A percentile compares a stretch with the other conserved stretches of the same genome.
phyloP scores from a whole-genome alignment of 2,113 vertebrate genomes.

The Platycercus adscitus region DNA sequence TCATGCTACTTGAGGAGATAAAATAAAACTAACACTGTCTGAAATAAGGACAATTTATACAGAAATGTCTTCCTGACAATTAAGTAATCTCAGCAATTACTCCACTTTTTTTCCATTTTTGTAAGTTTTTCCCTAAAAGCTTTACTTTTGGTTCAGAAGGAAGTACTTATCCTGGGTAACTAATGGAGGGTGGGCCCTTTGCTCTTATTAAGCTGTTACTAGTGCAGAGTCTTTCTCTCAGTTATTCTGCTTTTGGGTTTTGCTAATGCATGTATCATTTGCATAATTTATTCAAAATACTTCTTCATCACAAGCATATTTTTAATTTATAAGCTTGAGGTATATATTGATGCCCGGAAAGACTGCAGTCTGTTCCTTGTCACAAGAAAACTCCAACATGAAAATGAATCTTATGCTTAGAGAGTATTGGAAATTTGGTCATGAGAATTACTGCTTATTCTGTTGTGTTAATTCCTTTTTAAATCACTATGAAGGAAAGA shows the following conservation, averaged over 20 bases:
- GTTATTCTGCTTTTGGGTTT: background rate
- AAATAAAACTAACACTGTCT: background rate
- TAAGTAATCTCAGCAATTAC: background rate
- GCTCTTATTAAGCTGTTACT: background rate
- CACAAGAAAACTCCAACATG: background rate
- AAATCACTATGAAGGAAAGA: background rate
- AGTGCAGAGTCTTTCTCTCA: background rate
- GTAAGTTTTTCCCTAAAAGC: background rate
- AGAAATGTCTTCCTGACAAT: background rate
- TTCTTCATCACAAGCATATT: background rate
- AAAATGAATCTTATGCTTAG: background rate
- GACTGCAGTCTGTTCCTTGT: background rate
- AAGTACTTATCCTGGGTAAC: background rate
- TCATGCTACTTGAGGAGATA: background rate
- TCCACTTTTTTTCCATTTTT: background rate
- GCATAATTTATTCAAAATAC: background rate
- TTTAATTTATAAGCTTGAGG: background rate
- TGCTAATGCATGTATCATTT: background rate
- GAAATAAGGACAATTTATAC: background rate
- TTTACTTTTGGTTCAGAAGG: background rate
- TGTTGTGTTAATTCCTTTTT: background rate
- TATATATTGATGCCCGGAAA: background rate
- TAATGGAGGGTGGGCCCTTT: background rate
- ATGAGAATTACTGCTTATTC: background rate
- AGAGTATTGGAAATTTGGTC: background rate